phyloP scores from a whole-genome alignment of 2,888 invertebrate species.

The Ectemnius continuus region DNA sequence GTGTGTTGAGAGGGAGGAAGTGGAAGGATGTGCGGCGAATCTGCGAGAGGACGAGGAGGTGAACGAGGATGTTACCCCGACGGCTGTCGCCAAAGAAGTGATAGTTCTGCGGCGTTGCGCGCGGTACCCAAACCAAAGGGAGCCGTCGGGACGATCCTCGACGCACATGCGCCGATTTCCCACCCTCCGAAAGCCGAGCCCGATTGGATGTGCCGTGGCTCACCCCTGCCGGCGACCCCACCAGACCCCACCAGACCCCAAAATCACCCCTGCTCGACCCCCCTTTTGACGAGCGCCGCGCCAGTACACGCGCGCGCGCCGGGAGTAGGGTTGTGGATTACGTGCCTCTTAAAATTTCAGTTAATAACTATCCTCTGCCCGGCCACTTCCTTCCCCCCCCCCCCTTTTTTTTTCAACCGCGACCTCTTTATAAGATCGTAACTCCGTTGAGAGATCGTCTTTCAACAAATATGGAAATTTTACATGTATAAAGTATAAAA shows the following conservation, averaged over 20 bases:
- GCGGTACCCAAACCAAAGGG: conserved; percentile 69
- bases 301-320: conserved; percentile 1
- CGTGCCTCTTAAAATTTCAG: conserved; percentile 36
- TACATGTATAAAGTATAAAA: too few relatives aligned
- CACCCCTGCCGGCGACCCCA: too few relatives aligned
- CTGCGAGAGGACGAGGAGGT: conserved; percentile 53
- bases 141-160: conserved; percentile 12
- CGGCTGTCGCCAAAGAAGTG: conserved; percentile 77
- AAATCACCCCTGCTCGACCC: conserved; percentile 36
- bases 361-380: conserved; percentile 27
- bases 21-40: conserved; percentile 28
- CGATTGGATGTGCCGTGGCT: conserved; percentile 29
- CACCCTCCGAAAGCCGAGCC: conserved; percentile 8
- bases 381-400: too few relatives aligned
- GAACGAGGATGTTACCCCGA: conserved; percentile 74
- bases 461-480: too few relatives aligned
- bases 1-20: not conserved
- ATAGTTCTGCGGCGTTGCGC: conserved; percentile 73
- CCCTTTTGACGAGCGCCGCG: conserved; percentile 32
- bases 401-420: not conserved
- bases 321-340: not conserved
- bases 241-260: conserved; percentile 20
- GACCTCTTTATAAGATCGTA: conserved; percentile 5
- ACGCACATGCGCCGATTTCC: conserved; percentile 32
- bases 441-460: not conserved